Evolutionary conservation across 2,888 invertebrate species (phyloP), one percentile per base, ranked within the genome.

Genomic region (Campoletis raptor): DNA sequence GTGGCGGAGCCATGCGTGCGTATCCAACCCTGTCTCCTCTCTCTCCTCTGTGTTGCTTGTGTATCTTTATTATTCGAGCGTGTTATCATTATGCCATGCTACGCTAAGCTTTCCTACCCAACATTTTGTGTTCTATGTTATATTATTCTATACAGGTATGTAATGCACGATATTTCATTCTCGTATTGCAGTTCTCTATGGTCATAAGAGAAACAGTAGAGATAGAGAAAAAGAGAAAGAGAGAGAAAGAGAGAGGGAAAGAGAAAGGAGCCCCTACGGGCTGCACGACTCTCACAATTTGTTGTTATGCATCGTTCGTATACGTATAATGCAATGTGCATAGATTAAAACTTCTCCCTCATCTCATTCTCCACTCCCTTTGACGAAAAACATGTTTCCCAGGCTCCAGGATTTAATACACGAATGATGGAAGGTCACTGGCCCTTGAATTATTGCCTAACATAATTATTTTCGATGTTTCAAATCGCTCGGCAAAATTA

Each of bases 21-120:
- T 94, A 94, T 94, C 94, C 93, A 94, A 94, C 93, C 94, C 93
- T 94, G 93, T 93, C 92, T 94, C 94, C 94, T 94, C 92, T 92
- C 87, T 86, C 89, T 88, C 89, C 57, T 70, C 2, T 30, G 30
- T 30, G 37, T 64, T 69, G 57, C 40, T 52, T 83, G 88, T 90
- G 88, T 90, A 92, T 93, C 92, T 93, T 93, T 93, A 93, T 94
- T 94, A 94, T 93, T 94, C 93, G 93, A 93, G 92, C 93, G 93
- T 93, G 93, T 93, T 94, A 93, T 94, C 93, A 93, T 93, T 92
- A 91, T 92, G 91, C 91, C 90, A 91, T 89, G 92, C 90, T 91
- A 91, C 90, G 92, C 86, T 91, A 89, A 90, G 89, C 90, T 91
- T 90, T 90, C 88, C 90, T 77, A 67, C 86, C 81, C 72, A 52